Evolutionary conservation across 2,113 vertebrate species (phyloP), one percentile per base, ranked within the genome.

Genomic region (Callipepla squamata): DNA sequence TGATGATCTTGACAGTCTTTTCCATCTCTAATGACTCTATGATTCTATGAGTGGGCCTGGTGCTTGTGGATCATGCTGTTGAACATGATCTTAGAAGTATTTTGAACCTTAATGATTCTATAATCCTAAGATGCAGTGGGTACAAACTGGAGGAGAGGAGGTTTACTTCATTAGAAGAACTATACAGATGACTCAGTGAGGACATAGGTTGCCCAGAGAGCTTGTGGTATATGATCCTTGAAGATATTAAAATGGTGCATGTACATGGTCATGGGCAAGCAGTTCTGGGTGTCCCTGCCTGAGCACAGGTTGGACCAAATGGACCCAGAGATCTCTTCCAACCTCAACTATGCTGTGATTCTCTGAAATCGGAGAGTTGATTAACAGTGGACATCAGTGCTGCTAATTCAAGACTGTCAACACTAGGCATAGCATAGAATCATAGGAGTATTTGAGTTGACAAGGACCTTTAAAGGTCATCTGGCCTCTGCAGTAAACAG

Each of bases 351-450:
- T 18, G 38, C 36, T 18, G 38, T 40, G 61, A 40, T 28, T 40
- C 7, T 63, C 30, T 48, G 18, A 32, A n/a, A 73, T 0, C 2
- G 13, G 44, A 30, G 15, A 4, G 30, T 1, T 66, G 18, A 12
- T 55, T 40, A 22, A 34, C 13, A 45, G 7, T 11, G 11, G 47
- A 11, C 6, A 4, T 13, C 58, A 44, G 36, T 9, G 10, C 47
- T 48, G 48, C 48, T 58, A 65, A 50, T 8, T 30, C 9, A 76
- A 28, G 40, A 45, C 18, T 25, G 42, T 38, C 42, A 70, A 34
- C 1, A 1, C 0, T 4, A 73, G 38, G 7, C 1, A 1, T 11
- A 20, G 30, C 26, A 30, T 53, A 53, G 51, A 53, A 28, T 53
- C 51, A 17, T 8, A 30, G 51, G 51, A 53, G 14, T 15, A 30